phyloP scores from a whole-genome alignment of 1,140 invertebrate species.

The Sminthurides bifidus region DNA sequence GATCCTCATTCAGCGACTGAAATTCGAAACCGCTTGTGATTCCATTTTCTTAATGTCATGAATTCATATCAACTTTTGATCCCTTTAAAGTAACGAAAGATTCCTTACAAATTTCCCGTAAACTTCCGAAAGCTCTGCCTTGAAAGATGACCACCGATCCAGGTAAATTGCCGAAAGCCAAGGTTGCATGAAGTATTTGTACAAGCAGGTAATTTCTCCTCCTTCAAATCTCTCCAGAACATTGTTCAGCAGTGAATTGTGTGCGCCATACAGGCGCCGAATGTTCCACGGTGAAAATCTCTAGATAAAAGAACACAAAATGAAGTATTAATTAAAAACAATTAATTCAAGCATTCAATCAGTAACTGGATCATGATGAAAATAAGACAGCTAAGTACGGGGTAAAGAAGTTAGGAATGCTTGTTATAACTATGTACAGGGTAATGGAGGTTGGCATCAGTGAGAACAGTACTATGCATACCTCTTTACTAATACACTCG shows the following conservation, averaged over 20 bases:
- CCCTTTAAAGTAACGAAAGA: too few relatives aligned
- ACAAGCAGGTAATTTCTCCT: conserved; percentile 45
- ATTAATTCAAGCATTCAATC: background rate
- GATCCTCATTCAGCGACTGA: conserved; percentile 7
- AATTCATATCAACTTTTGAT: too few relatives aligned
- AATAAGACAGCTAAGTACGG: too few relatives aligned
- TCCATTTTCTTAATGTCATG: too few relatives aligned
- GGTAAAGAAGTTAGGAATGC: too few relatives aligned
- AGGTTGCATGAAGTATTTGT: conserved; percentile 47
- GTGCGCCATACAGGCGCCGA: conserved; percentile 46
- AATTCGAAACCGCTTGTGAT: conserved; percentile 2
- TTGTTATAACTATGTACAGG: too few relatives aligned
- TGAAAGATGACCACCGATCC: conserved; percentile 43
- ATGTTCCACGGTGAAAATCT: conserved; percentile 43
- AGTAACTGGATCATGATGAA: background rate
- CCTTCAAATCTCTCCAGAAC: conserved; percentile 44
- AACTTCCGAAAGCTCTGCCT: conserved; percentile 33
- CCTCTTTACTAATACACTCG: conserved; percentile 45
- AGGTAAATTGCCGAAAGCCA: conserved; percentile 49
- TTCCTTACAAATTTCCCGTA: conserved; percentile 10
- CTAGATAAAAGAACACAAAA: conserved; percentile 29
- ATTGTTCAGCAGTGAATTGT: conserved; percentile 50
- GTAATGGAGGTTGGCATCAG: too few relatives aligned
- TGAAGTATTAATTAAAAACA: background rate
- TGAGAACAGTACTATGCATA: conserved; percentile 19